Evolutionary conservation across 2,797 vertebrate species (phyloP).

Genomic region (Melanotaenia boesemani): DNA sequence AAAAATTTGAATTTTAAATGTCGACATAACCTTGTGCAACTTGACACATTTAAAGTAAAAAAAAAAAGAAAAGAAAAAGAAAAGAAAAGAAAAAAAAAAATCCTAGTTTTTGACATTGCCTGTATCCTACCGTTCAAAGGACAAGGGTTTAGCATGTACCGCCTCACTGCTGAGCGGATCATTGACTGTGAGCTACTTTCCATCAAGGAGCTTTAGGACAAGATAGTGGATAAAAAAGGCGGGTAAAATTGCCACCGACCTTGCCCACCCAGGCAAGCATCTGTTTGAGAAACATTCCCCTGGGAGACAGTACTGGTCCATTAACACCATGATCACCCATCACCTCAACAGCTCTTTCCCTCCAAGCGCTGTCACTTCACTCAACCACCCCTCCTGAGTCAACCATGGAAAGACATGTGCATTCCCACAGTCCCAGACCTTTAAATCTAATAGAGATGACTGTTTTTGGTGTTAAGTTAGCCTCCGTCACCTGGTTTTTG

Average conservation of each 20-base stretch:
- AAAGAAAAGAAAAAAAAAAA: constrained; percentile 21
- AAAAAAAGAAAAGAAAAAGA: no score
- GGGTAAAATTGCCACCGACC: constrained; percentile 55
- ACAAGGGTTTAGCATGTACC: constrained; percentile 41
- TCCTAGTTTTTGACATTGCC: constrained; percentile 26
- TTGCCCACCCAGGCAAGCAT: constrained; percentile 63
- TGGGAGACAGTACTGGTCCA: constrained; percentile 61
- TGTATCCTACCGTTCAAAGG: constrained; percentile 49
- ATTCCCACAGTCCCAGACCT: constrained; percentile 17
- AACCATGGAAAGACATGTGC: constrained; percentile 32
- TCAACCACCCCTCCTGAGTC: constrained; percentile 39
- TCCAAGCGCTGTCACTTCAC: constrained; percentile 54
- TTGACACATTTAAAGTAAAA: constrained; percentile 39
- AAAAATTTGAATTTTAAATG: constrained; percentile 32
- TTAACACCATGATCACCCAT: constrained; percentile 70
- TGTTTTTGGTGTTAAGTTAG: constrained; percentile 27
- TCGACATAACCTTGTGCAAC: constrained; percentile 14
- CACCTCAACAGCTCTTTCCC: constrained; percentile 58
- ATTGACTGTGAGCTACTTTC: constrained; percentile 62
- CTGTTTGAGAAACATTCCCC: constrained; percentile 68
- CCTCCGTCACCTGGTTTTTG: constrained; percentile 9
- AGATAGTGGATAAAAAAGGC: constrained; percentile 41
- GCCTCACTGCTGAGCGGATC: constrained; percentile 56
- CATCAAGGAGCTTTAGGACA: constrained; percentile 64
- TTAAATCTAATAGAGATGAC: constrained; percentile 38